Evolutionary conservation across 2,113 vertebrate species (phyloP), one percentile per base, ranked within the genome.

Genomic region (Hemibagrus wyckioides): DNA sequence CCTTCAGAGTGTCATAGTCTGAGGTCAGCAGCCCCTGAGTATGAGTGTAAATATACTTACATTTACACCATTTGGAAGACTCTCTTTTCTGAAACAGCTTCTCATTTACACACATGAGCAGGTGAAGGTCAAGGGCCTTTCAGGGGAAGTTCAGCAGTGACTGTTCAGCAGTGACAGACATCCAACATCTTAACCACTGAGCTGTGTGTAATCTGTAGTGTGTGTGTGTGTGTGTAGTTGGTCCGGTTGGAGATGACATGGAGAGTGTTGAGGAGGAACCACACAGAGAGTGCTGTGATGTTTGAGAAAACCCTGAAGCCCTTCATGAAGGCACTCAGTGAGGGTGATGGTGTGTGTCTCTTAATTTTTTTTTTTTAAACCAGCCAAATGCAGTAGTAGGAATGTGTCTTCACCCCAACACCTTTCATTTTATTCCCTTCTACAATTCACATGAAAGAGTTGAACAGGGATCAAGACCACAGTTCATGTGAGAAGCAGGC

Each of bases 251-350:
- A 97, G 89, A 95, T 92, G 92, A 97, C 96, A 5, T 98, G 97
- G 97, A 93, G 94, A 75, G 93, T 94, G 0, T 91, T 98, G 83
- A 94, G 96, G 50, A 94, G 95, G 89, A 96, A 90, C 83, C 94
- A 97, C 93, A 97, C 97, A 0, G 94, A 96, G 13, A 95, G 94
- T 0, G 97, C 97, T 0, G 94, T 97, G 85, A 89, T 92, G 77
- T 98, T 95, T 57, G 96, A 98, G 91, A 97, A 97, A 93, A 94
- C 92, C 50, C 95, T 97, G 76, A 97, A 97, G 87, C 97, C 96
- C 4, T 96, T 97, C 89, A 93, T 97, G 93, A 94, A 93, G 4
- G 88, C 92, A 0, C 93, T 97, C 86, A 95, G 95, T 10, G 95
- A 96, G 54, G 94, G 95, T 17, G 90, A 96, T 0, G 94, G 96